phyloP scores from a whole-genome alignment of 2,113 vertebrate genomes.

The Cephalopterus ornatus region DNA sequence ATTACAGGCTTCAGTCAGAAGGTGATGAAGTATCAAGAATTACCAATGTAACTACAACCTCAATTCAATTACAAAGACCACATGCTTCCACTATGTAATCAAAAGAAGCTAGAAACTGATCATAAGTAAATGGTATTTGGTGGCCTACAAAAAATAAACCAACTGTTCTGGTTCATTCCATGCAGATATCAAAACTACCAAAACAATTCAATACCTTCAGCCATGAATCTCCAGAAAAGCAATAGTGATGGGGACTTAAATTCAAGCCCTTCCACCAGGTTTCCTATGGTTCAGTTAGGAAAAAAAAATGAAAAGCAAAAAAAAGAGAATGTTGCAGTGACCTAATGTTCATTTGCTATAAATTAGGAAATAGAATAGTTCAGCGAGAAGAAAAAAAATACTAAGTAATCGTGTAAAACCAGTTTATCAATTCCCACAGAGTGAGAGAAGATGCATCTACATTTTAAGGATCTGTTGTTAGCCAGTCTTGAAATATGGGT shows the following conservation, averaged over 20 bases:
- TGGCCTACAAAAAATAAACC: not conserved
- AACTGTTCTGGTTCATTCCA: not conserved
- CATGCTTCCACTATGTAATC: not conserved
- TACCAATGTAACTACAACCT: not conserved
- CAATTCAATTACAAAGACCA: not conserved
- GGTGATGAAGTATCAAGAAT: not conserved
- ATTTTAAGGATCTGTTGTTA: not conserved
- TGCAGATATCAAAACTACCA: not conserved
- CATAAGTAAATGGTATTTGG: not conserved
- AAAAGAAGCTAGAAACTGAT: not conserved
- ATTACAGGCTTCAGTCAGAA: not conserved
- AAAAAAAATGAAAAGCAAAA: fast-evolving
- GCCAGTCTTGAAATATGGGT: not conserved
- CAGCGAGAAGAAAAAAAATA: not conserved
- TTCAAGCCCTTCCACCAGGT: not conserved
- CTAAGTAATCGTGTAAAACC: not conserved
- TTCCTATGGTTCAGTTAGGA: not conserved
- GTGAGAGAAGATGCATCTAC: not conserved
- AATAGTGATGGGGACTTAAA: not conserved
- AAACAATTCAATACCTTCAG: not conserved
- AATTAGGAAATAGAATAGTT: not conserved
- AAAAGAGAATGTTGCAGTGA: not conserved
- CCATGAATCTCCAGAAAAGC: not conserved
- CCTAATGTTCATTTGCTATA: not conserved
- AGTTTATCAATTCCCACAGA: no score